phyloP scores from a whole-genome alignment of 2,113 vertebrate genomes.

The Formicarius rufipectus region DNA sequence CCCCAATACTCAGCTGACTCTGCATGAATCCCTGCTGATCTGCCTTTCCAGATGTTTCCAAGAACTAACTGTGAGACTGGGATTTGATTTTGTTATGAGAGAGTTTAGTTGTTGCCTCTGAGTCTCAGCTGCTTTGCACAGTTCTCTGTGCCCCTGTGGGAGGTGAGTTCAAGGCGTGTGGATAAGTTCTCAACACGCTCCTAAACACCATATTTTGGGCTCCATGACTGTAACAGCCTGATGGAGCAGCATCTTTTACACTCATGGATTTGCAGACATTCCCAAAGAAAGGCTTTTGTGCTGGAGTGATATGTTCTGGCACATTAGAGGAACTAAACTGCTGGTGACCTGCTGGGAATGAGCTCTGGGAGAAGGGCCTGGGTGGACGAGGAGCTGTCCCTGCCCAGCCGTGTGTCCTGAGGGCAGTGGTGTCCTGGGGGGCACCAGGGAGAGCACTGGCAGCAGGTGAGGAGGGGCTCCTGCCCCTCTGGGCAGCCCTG shows the following conservation, averaged over 20 bases:
- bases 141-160: neutral
- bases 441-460: neutral
- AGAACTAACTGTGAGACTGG: neutral
- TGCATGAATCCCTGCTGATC: neutral
- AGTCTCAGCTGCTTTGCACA: neutral
- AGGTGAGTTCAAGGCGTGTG: neutral
- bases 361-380: neutral
- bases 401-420: neutral
- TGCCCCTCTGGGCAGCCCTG: neutral
- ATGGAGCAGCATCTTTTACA: neutral
- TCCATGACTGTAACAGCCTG: neutral
- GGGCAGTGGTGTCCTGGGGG: neutral
- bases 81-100: neutral
- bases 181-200: neutral
- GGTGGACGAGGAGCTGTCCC: neutral
- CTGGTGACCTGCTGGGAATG: neutral
- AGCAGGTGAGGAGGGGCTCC: neutral
- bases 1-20: neutral
- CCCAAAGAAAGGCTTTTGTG: neutral
- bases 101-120: neutral
- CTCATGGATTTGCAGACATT: neutral
- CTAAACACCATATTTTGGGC: no score
- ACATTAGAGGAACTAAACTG: neutral
- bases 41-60: neutral
- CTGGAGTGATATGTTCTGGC: neutral